Conservation (phyloP, 1,140 invertebrate species). For the Carcinoscorpius rotundicauda region DNA sequence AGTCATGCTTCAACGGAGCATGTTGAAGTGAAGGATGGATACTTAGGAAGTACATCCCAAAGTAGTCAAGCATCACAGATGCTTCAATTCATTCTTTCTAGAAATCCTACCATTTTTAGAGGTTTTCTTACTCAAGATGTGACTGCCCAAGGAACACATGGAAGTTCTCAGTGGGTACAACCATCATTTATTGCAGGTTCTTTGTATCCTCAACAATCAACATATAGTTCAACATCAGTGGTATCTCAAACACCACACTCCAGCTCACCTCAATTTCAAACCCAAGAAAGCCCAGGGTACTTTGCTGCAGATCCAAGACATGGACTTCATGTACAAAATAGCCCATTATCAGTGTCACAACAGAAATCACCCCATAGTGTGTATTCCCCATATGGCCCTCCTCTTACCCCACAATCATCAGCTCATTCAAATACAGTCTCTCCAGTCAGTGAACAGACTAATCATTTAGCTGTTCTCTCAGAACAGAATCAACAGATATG, state of each 20-base stretch:
- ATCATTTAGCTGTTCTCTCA: too few species aligned
- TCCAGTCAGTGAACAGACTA: too few species aligned
- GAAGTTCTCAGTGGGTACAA: slow-evolving; percentile 6
- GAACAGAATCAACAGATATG: too few species aligned
- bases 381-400: slow-evolving; percentile 1
- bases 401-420: not conserved
- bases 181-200: not conserved
- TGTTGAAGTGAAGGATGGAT: slow-evolving; percentile 77
- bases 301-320: not conserved
- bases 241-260: slow-evolving; percentile 14
- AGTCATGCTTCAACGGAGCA: slow-evolving; percentile 79
- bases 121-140: slow-evolving; percentile 16
- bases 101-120: slow-evolving; percentile 65
- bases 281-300: slow-evolving; percentile 13
- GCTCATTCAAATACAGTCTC: too few species aligned
- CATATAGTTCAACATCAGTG: slow-evolving; percentile 1
- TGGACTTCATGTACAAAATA: not conserved
- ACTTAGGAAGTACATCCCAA: slow-evolving; percentile 52
- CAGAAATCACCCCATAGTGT: not conserved
- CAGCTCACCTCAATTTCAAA: slow-evolving; percentile 12
- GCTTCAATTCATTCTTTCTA: slow-evolving; percentile 59
- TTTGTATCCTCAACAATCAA: slow-evolving; percentile 3
- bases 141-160: not conserved
- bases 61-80: slow-evolving; percentile 60
- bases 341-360: slow-evolving; percentile 1